These are phyloP conservation scores for Zeuzera pyrina DNA, from an alignment of 2,888 invertebrate genomes.

Conservation along the genomic window DNA sequence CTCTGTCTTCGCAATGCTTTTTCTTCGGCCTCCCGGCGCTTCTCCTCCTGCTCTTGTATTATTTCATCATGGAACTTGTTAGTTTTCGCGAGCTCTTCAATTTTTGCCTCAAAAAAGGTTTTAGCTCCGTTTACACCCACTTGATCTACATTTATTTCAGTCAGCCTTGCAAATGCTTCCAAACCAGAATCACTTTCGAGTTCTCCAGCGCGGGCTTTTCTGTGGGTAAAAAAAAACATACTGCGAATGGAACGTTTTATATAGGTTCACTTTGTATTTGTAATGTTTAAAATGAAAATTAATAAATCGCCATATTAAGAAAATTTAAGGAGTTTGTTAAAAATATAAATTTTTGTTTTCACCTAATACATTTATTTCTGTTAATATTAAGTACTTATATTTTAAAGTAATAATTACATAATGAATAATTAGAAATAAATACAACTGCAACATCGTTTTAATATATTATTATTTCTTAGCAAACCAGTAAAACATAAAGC, in stretches of 20 bases:
- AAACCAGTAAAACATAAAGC: too few relatives aligned
- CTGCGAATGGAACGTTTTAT: too few relatives aligned
- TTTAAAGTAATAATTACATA: too few relatives aligned
- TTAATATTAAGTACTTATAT: too few relatives aligned
- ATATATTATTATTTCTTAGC: too few relatives aligned
- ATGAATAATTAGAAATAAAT: too few relatives aligned
- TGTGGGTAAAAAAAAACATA: slow-evolving; percentile 30
- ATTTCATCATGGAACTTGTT: slow-evolving; percentile 96
- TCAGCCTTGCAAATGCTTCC: slow-evolving; percentile 86
- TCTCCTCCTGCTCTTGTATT: slow-evolving; percentile 91
- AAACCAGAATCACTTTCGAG: slow-evolving; percentile 89
- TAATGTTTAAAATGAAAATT: not conserved
- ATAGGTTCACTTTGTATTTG: not conserved
- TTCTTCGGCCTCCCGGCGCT: slow-evolving; percentile 87
- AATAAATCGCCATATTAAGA: too few relatives aligned
- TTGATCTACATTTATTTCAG: slow-evolving; percentile 94
- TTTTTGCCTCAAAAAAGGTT: slow-evolving; percentile 97
- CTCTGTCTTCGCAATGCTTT: slow-evolving; percentile 84
- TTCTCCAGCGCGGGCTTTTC: slow-evolving; percentile 94
- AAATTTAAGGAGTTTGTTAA: too few relatives aligned
- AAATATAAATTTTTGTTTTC: too few relatives aligned
- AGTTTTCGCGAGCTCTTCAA: slow-evolving; percentile 85
- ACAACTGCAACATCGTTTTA: too few relatives aligned
- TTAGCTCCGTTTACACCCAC: slow-evolving; percentile 96
- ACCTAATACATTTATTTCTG: too few relatives aligned